phyloP scores from a whole-genome alignment of 2,888 invertebrate genomes.

The Noctua pronuba region DNA sequence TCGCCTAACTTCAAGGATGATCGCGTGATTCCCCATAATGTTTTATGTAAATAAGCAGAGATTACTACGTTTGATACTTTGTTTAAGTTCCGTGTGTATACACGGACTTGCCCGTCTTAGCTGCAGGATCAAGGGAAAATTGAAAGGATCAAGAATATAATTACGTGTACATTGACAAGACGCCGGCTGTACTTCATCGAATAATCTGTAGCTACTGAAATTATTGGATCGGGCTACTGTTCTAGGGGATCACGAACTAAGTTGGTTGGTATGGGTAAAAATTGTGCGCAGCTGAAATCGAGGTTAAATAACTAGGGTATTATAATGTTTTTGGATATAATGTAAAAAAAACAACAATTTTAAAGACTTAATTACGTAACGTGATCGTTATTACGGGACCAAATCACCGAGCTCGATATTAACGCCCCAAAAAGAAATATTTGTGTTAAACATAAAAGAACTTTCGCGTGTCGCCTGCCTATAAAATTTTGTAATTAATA shows the following conservation, averaged over 20 bases:
- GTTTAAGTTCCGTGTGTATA: slow-evolving; percentile 52
- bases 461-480: slow-evolving; percentile 81
- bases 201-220: slow-evolving; percentile 31
- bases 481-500: slow-evolving; percentile 88
- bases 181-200: slow-evolving; percentile 12
- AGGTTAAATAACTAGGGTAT: slow-evolving; percentile 6
- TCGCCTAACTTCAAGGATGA: slow-evolving; percentile 22
- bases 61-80: slow-evolving; percentile 42
- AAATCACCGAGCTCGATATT: slow-evolving; percentile 68
- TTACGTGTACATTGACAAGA: slow-evolving; percentile 61
- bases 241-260: neutral
- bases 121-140: slow-evolving; percentile 63
- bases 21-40: slow-evolving; percentile 44
- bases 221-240: slow-evolving; percentile 16
- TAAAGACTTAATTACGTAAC: slow-evolving; percentile 68
- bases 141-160: slow-evolving; percentile 66
- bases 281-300: neutral
- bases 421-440: slow-evolving; percentile 74
- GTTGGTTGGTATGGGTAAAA: neutral
- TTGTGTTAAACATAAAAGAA: slow-evolving; percentile 78
- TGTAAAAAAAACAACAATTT: slow-evolving; percentile 53
- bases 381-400: slow-evolving; percentile 62
- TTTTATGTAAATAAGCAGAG: slow-evolving; percentile 47
- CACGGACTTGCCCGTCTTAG: slow-evolving; percentile 49
- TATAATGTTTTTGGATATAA: slow-evolving; percentile 17